phyloP scores from a whole-genome alignment of 2,113 vertebrate species.

The Anhinga anhinga region DNA sequence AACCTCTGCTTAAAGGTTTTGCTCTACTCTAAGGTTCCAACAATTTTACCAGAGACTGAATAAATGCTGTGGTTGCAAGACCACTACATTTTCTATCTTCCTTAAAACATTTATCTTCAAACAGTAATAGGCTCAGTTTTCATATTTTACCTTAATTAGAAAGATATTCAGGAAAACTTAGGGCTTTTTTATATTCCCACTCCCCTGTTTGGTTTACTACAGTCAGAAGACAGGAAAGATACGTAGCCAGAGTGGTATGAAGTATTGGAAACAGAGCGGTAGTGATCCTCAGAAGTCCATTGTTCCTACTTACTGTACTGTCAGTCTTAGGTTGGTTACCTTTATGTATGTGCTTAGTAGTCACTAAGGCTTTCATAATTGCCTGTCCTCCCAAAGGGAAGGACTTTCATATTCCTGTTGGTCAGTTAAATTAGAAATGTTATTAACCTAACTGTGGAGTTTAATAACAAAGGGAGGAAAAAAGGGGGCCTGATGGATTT shows the following conservation, averaged over 20 bases:
- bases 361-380: background rate
- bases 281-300: background rate
- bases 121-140: background rate
- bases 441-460: background rate
- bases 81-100: background rate
- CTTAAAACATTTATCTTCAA: background rate
- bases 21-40: background rate
- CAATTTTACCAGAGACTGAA: background rate
- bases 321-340: background rate
- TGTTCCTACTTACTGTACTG: background rate
- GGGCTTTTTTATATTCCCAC: background rate
- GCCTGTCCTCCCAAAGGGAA: background rate
- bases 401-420: background rate
- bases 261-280: background rate
- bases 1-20: background rate
- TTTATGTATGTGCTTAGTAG: background rate
- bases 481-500: background rate
- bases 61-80: background rate
- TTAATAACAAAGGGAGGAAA: background rate
- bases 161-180: background rate
- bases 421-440: background rate
- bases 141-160: background rate
- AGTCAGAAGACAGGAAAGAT: background rate
- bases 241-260: background rate
- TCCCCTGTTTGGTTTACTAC: background rate